Evolutionary conservation across 2,113 vertebrate genomes (phyloP).

Genomic region (Galbula dea): DNA sequence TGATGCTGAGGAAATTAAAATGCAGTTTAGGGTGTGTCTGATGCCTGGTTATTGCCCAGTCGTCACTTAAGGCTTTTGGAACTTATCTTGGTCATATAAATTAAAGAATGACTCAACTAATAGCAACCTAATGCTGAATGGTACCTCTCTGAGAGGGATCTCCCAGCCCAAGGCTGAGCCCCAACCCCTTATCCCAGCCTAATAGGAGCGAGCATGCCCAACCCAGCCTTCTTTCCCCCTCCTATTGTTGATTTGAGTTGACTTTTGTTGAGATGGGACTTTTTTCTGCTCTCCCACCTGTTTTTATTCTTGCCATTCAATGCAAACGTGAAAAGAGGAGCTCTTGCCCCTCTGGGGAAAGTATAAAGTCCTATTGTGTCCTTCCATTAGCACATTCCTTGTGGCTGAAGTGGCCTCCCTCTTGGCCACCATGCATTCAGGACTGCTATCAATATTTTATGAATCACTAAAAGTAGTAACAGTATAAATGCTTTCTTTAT

Average conservation of each 20-base stretch:
- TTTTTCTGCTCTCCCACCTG: neutral
- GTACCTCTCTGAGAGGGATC: neutral
- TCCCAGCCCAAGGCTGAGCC: rapidly evolving
- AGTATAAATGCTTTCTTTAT: neutral
- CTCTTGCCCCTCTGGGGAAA: neutral
- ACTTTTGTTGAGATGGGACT: neutral
- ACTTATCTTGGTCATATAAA: neutral
- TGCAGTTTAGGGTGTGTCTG: neutral
- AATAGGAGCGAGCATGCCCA: rapidly evolving
- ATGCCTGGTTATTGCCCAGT: neutral
- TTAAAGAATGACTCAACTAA: slow-evolving; percentile 16
- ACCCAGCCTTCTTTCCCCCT: neutral
- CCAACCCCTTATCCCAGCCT: neutral
- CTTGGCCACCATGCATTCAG: neutral
- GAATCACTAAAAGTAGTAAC: slow-evolving; percentile 14
- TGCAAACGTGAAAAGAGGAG: neutral
- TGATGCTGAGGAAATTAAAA: neutral
- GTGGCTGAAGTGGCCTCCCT: neutral
- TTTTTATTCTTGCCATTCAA: neutral
- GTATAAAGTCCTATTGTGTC: neutral
- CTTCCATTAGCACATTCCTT: neutral
- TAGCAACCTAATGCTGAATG: neutral
- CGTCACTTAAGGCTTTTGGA: neutral
- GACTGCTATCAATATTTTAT: slow-evolving; percentile 21
- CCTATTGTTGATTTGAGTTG: neutral